Conservation (phyloP, 2,888 invertebrate genomes). For the Volucella inflata region DNA sequence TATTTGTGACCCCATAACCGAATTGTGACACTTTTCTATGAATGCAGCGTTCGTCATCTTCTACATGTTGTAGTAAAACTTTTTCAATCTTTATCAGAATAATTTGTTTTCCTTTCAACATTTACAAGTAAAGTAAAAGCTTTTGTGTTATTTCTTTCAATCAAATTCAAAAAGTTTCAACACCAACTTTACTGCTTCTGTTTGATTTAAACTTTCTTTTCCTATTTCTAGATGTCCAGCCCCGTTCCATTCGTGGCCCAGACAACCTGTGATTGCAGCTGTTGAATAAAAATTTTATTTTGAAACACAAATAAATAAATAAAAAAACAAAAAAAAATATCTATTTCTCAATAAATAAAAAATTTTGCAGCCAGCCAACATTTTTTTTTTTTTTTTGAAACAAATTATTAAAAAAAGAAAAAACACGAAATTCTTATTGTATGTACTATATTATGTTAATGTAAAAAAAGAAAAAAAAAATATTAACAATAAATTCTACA, state of each 20-base stretch:
- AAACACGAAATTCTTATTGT: conserved; percentile 71
- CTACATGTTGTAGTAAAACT: no score
- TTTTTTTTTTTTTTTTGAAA: conserved; percentile 59
- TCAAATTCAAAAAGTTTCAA: not conserved
- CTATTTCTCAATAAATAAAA: conserved; percentile 39
- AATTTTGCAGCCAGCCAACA: conserved; percentile 67
- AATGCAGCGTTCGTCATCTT: no score
- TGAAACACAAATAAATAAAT: conserved; percentile 15
- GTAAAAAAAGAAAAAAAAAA: conserved; percentile 50
- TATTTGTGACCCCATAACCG: no score
- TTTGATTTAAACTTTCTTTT: conserved; percentile 12
- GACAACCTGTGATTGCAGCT: conserved; percentile 89
- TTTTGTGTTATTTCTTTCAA: no score
- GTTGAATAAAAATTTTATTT: conserved; percentile 81
- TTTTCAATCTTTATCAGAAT: no score
- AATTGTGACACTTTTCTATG: no score
- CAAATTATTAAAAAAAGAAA: conserved; percentile 44
- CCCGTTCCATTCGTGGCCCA: conserved; percentile 89
- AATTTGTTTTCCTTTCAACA: no score
- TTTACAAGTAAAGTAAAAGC: no score
- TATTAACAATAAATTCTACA: conserved; percentile 64
- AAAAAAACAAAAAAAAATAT: conserved; percentile 45
- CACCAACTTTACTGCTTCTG: not conserved
- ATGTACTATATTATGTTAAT: conserved; percentile 75
- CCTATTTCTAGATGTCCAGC: conserved; percentile 89